phyloP scores from a whole-genome alignment of 2,113 vertebrate genomes.

The Martes martes region DNA sequence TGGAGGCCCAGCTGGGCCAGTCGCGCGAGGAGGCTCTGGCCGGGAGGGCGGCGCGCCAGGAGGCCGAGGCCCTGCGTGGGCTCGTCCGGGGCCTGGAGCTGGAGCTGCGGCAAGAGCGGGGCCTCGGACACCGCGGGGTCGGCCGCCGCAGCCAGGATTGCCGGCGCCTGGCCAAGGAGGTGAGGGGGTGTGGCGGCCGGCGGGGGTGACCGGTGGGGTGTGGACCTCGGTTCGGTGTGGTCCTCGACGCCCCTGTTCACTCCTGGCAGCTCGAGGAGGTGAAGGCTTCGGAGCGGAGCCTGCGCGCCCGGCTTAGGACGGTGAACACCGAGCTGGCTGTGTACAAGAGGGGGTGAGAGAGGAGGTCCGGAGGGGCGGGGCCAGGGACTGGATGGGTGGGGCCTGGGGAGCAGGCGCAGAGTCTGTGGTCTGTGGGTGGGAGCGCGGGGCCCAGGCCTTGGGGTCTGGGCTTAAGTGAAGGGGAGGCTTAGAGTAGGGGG shows the following conservation, averaged over 20 bases:
- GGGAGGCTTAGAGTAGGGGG: neutral
- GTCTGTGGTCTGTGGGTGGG: neutral
- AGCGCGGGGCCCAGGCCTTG: fast-evolving
- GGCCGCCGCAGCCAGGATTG: constrained; percentile 87
- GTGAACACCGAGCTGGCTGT: constrained; percentile 87
- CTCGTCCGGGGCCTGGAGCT: constrained; percentile 86
- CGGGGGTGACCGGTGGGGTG: neutral
- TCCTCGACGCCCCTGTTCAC: fast-evolving
- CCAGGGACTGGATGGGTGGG: neutral
- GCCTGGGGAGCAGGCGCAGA: neutral
- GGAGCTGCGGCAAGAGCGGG: constrained; percentile 88
- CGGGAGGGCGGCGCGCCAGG: constrained; percentile 73
- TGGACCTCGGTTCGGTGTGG: neutral
- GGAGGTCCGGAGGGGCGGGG: neutral
- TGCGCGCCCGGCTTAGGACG: constrained; percentile 88
- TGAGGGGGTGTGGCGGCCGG: constrained; percentile 34
- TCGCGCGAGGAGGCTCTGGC: constrained; percentile 72
- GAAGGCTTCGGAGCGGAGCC: constrained; percentile 85
- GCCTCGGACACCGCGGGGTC: constrained; percentile 80
- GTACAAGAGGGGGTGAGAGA: constrained; percentile 87
- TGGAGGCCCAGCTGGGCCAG: constrained; percentile 79
- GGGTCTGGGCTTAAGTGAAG: neutral
- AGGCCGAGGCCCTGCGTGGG: constrained; percentile 81
- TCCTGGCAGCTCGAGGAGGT: constrained; percentile 87
- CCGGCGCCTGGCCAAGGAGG: constrained; percentile 87